Evolutionary conservation across 2,113 vertebrate genomes (phyloP), one percentile per base, ranked within the genome.

Genomic region (Triplophysa rosa): DNA sequence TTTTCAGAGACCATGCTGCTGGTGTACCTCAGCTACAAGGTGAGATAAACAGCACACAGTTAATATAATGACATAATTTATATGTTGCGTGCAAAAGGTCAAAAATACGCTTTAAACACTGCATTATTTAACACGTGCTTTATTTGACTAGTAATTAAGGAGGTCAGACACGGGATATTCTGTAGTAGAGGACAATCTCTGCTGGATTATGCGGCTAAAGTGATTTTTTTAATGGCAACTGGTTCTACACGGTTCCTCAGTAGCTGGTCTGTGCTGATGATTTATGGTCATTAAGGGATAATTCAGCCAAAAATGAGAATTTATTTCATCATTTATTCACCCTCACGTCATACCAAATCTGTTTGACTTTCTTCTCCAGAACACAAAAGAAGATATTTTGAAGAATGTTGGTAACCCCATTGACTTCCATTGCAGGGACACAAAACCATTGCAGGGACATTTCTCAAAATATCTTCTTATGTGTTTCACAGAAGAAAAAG

Each of bases 1-100:
- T 93, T 95, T 82, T 91, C 90, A 85, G 94, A 95, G 85, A 94
- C 94, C 23, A 95, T 95, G 94, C 85, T 95, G 85, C 90, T 95
- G 0, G 87, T 93, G 76, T 95, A 94, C 85, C 93, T 95, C 73
- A 94, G 93, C 87, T 95, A 95, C 86, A 95, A 95, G 93, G 94
- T 94, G 84, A 91, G 90, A 81, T 10, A 59, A 49, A 56, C 24
- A 42, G 11, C 29, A n/a, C 49, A 14, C n/a, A 40, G 40, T 8
- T 21, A 21, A 58, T 8, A 58, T 21, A 52, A 52, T 16, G 49
- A 16, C 0, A 17, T 16, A 16, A 52, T 52, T 52, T 52, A 16
- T 17, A 16, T 52, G 49, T 52, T 52, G 49, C 14, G 6, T 17
- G 14, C 14, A 52, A 56, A 19, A 23, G 26, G 29, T 33, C 26